Evolutionary conservation across 1,140 invertebrate genomes (phyloP).

Genomic region (Metaphire vulgaris): DNA sequence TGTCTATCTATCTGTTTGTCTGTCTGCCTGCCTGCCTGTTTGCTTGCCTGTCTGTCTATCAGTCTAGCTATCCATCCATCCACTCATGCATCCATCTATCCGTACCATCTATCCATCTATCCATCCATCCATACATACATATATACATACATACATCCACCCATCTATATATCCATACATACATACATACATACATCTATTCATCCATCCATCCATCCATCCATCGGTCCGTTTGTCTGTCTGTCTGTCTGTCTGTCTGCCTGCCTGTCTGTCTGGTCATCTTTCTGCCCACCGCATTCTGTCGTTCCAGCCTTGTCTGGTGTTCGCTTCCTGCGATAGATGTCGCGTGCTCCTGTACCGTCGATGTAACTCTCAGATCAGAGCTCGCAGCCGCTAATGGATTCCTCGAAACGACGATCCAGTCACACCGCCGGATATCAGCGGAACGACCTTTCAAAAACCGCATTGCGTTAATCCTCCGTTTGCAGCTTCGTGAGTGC

Average conservation of each 20-base stretch:
- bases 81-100: not conserved
- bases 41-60: not conserved
- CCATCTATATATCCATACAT: not conserved
- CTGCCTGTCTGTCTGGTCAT: not conserved
- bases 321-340: no score
- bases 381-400: no score
- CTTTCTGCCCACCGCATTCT: no score
- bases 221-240: not conserved
- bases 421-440: no score
- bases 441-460: no score
- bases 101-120: not conserved
- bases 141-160: not conserved
- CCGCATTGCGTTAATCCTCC: no score
- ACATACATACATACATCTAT: conserved; percentile 1
- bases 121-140: not conserved
- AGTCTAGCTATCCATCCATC: not conserved
- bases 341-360: no score
- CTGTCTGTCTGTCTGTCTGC: conserved; percentile 1
- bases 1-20: not conserved
- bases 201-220: not conserved
- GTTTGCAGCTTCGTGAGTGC: no score
- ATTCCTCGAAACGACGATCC: no score
- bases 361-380: no score
- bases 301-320: no score
- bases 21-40: not conserved